phyloP scores from a whole-genome alignment of 2,888 invertebrate species.

The Lasioglossum lativentre region DNA sequence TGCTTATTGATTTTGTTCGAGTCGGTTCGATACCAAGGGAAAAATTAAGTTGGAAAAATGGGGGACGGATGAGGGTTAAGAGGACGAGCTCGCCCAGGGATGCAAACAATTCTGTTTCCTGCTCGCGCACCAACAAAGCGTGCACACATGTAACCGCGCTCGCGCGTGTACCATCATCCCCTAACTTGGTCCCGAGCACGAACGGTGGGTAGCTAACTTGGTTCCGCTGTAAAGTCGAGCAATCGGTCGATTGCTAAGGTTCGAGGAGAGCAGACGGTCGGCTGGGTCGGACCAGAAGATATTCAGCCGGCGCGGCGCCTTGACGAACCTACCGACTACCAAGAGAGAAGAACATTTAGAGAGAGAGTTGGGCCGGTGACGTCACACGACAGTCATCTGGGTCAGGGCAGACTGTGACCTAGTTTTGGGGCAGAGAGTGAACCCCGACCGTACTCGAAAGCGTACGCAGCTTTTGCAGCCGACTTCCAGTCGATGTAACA shows the following conservation, averaged over 20 bases:
- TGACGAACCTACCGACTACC: constrained; percentile 40
- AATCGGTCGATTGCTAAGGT: constrained; percentile 26
- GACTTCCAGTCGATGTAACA: constrained; percentile 4
- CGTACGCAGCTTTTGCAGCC: constrained; percentile 71
- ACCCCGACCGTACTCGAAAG: constrained; percentile 56
- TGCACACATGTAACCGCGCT: constrained; percentile 5
- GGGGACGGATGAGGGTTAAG: background rate
- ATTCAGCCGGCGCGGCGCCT: constrained; percentile 45
- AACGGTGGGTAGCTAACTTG: background rate
- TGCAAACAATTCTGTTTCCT: constrained; percentile 8
- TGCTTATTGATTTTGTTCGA: too few relatives aligned
- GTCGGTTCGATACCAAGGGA: too few relatives aligned
- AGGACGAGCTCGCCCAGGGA: background rate
- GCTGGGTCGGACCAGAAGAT: constrained; percentile 22
- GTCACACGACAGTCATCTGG: constrained; percentile 80
- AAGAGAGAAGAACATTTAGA: constrained; percentile 51
- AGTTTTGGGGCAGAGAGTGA: constrained; percentile 64
- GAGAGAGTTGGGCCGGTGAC: constrained; percentile 70
- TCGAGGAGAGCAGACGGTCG: background rate
- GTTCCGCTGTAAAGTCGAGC: background rate
- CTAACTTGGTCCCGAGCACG: constrained; percentile 17
- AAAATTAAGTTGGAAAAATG: background rate
- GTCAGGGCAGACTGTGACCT: constrained; percentile 80
- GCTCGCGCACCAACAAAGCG: background rate
- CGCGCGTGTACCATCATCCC: constrained; percentile 2